Evolutionary conservation across 2,797 vertebrate genomes (phyloP).

Genomic region (Melanotaenia trifasciata): DNA sequence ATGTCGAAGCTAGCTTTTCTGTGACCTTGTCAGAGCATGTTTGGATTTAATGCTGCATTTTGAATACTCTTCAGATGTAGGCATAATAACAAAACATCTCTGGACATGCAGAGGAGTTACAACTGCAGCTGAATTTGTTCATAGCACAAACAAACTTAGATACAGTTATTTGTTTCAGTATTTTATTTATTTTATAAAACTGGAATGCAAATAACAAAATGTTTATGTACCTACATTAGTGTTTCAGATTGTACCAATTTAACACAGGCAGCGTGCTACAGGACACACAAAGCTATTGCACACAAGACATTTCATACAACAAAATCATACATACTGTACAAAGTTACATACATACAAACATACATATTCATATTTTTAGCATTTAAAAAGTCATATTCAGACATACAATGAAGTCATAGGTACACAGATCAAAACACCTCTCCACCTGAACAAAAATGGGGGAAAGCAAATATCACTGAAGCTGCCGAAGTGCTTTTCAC

Average conservation of each 20-base stretch:
- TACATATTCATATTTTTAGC: constrained; percentile 76
- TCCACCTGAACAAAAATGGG: constrained; percentile 52
- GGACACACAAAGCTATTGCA: constrained; percentile 87
- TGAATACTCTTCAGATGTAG: constrained; percentile 48
- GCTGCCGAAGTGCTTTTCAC: constrained; percentile 88
- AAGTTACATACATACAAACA: constrained; percentile 76
- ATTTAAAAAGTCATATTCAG: constrained; percentile 69
- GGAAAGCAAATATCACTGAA: constrained; percentile 74
- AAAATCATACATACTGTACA: constrained; percentile 81
- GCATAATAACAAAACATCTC: constrained; percentile 54
- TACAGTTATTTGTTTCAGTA: constrained; percentile 47
- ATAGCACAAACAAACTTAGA: constrained; percentile 19
- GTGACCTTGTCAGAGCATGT: constrained; percentile 80
- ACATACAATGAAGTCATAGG: constrained; percentile 68
- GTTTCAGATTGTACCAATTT: constrained; percentile 86
- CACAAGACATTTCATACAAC: constrained; percentile 83
- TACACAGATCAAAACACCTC: constrained; percentile 65
- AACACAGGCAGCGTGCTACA: constrained; percentile 86
- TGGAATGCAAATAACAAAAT: constrained; percentile 80
- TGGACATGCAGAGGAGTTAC: constrained; percentile 48
- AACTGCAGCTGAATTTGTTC: constrained; percentile 16
- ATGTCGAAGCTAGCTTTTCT: constrained; percentile 71
- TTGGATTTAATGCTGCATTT: constrained; percentile 63
- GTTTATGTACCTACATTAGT: constrained; percentile 88
- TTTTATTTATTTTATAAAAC: constrained; percentile 84